Conservation (phyloP, 2,888 invertebrate genomes). For the Pherbina coryleti region DNA sequence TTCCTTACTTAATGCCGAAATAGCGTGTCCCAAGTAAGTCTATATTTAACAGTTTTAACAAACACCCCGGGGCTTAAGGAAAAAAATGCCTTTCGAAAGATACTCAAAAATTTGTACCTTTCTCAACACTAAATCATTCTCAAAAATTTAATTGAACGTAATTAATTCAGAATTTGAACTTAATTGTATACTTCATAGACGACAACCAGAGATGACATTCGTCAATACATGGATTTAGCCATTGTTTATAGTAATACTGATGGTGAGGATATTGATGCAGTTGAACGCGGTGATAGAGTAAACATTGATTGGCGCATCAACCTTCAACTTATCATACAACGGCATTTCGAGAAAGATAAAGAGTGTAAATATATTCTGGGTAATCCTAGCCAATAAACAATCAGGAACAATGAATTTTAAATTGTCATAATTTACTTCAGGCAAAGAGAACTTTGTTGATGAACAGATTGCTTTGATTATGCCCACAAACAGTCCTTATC, state of each 20-base stretch:
- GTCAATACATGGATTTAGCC: conserved; percentile 73
- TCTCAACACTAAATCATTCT: too few species aligned
- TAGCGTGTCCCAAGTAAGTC: too few species aligned
- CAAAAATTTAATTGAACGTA: too few species aligned
- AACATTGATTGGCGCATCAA: conserved; percentile 87
- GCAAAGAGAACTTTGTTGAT: conserved; percentile 81
- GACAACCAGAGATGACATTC: conserved; percentile 61
- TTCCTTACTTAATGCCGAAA: too few species aligned
- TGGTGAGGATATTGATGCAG: conserved; percentile 72
- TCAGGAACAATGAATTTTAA: conserved; percentile 32
- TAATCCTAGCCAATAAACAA: conserved; percentile 53
- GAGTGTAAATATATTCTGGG: conserved; percentile 83
- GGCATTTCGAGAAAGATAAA: conserved; percentile 76
- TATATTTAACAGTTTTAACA: too few species aligned
- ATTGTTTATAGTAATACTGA: conserved; percentile 70
- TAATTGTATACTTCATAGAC: conserved; percentile 73
- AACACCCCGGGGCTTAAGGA: too few species aligned
- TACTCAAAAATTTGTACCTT: too few species aligned
- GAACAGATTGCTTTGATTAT: conserved; percentile 85
- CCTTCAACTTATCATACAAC: conserved; percentile 79
- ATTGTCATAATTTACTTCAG: conserved; percentile 62
- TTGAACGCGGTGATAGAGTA: conserved; percentile 78
- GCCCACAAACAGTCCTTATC: conserved; percentile 81
- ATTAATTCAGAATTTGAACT: too few species aligned
- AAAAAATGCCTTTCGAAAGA: too few species aligned